phyloP scores from a whole-genome alignment of 2,113 vertebrate species.

The Osmerus eperlanus region DNA sequence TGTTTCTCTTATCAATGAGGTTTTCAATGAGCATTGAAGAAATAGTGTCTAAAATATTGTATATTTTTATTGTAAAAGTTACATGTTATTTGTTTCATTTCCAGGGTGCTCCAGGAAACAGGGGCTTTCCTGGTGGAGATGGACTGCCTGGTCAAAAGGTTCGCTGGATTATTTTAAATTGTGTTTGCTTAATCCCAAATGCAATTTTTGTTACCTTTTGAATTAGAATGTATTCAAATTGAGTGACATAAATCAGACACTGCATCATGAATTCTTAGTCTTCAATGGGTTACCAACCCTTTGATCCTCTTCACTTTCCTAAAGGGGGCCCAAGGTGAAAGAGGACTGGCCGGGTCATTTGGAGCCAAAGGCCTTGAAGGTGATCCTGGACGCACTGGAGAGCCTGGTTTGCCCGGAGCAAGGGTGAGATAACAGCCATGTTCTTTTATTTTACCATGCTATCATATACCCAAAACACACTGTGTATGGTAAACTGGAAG shows the following conservation, averaged over 20 bases:
- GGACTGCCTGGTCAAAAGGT: slow-evolving; percentile 94
- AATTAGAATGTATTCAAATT: too few relatives aligned
- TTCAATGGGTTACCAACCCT: neutral
- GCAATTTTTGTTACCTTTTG: too few relatives aligned
- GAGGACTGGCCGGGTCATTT: slow-evolving; percentile 79
- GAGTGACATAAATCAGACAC: too few relatives aligned
- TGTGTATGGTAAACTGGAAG: neutral
- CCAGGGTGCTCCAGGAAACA: slow-evolving; percentile 90
- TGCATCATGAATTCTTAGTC: too few relatives aligned
- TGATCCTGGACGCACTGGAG: slow-evolving; percentile 90
- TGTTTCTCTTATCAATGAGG: neutral
- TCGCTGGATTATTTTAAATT: slow-evolving; percentile 20
- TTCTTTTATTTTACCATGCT: neutral
- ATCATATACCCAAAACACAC: neutral
- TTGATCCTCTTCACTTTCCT: neutral
- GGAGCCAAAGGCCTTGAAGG: slow-evolving; percentile 87
- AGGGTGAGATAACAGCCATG: slow-evolving; percentile 77
- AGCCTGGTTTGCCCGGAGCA: slow-evolving; percentile 90
- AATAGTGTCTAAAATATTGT: too few relatives aligned
- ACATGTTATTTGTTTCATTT: neutral
- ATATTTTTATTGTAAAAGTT: too few relatives aligned
- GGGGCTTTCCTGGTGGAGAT: slow-evolving; percentile 94
- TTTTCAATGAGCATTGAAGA: too few relatives aligned
- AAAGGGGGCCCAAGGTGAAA: slow-evolving; percentile 91
- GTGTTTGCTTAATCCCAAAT: too few relatives aligned